Percentiles rank a stretch among this genome's conserved stretches.
These are phyloP conservation scores for Suricata suricatta DNA, from an alignment of 2,113 vertebrate species.

Conservation along the genomic window DNA sequence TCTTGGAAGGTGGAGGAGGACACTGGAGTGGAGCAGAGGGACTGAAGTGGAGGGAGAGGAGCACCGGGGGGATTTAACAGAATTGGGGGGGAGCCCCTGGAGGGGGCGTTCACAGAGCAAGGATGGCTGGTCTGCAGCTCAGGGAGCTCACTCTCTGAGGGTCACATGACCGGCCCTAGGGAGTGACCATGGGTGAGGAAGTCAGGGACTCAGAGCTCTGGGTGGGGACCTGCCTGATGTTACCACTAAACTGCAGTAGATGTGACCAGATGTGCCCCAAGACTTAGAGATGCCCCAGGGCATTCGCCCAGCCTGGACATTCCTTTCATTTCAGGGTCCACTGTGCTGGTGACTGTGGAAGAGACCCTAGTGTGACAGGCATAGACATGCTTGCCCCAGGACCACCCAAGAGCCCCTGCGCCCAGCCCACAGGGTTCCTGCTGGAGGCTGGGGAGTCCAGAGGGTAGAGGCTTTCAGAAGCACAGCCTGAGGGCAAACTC, in stretches of 20 bases:
- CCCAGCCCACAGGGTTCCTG: neutral
- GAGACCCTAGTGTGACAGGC: neutral
- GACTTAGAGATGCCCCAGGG: too few relatives aligned
- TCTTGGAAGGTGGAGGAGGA: neutral
- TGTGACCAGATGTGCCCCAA: neutral
- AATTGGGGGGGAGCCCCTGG: neutral
- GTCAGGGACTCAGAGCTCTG: neutral
- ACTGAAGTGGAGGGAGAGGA: neutral
- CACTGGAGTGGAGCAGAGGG: neutral
- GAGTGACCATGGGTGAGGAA: neutral
- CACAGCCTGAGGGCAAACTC: neutral
- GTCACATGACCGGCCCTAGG: neutral
- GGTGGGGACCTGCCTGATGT: accelerated
- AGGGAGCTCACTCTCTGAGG: neutral
- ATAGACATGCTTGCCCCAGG: neutral
- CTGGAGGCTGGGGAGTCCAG: neutral
- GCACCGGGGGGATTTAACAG: neutral
- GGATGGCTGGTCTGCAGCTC: neutral
- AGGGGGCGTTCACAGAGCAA: neutral
- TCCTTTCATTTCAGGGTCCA: neutral
- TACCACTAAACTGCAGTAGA: neutral
- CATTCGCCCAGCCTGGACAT: neutral
- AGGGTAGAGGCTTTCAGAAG: neutral
- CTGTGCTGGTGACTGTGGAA: neutral
- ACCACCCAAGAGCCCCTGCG: neutral